These are phyloP conservation scores for Danio kyathit DNA, from an alignment of 2,797 vertebrate genomes.

Conservation along the genomic window DNA sequence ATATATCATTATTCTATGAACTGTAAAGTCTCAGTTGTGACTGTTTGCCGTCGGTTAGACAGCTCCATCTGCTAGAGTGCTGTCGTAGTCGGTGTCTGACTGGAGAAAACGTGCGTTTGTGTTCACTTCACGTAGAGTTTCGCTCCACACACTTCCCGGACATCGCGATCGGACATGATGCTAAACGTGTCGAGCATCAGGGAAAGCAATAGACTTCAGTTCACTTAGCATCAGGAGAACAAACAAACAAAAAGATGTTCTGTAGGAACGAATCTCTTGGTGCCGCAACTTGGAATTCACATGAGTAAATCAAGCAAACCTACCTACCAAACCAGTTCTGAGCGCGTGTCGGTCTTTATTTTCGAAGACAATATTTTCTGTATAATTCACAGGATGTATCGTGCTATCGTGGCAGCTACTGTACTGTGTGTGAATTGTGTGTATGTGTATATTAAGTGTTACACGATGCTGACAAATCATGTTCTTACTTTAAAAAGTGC, in stretches of 20 bases:
- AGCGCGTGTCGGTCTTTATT: slow-evolving; percentile 66
- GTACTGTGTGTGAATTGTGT: slow-evolving; percentile 63
- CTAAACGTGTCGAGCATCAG: slow-evolving; percentile 13
- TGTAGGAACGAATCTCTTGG: not conserved
- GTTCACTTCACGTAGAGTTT: slow-evolving; percentile 75
- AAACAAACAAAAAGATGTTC: not conserved
- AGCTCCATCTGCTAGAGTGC: slow-evolving; percentile 66
- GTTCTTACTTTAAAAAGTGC: slow-evolving; percentile 81
- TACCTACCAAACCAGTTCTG: slow-evolving; percentile 19
- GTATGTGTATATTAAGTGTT: slow-evolving; percentile 71
- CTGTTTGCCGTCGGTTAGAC: slow-evolving; percentile 79
- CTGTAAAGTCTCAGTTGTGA: slow-evolving; percentile 83
- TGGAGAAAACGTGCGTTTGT: slow-evolving; percentile 41
- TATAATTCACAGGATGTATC: slow-evolving; percentile 81
- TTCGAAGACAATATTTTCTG: slow-evolving; percentile 70
- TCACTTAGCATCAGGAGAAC: slow-evolving; percentile 41
- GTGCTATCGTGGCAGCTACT: slow-evolving; percentile 87
- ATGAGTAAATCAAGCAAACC: not conserved
- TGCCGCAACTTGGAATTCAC: not conserved
- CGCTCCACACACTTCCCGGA: slow-evolving; percentile 60
- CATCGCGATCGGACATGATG: slow-evolving; percentile 2
- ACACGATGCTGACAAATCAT: slow-evolving; percentile 85
- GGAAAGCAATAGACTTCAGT: slow-evolving; percentile 50
- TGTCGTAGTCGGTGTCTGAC: slow-evolving; percentile 60
- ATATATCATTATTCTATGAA: slow-evolving; percentile 82